These are phyloP conservation scores for human DNA, from an alignment of 2,113 vertebrate species.

Conservation along the genomic window DNA sequence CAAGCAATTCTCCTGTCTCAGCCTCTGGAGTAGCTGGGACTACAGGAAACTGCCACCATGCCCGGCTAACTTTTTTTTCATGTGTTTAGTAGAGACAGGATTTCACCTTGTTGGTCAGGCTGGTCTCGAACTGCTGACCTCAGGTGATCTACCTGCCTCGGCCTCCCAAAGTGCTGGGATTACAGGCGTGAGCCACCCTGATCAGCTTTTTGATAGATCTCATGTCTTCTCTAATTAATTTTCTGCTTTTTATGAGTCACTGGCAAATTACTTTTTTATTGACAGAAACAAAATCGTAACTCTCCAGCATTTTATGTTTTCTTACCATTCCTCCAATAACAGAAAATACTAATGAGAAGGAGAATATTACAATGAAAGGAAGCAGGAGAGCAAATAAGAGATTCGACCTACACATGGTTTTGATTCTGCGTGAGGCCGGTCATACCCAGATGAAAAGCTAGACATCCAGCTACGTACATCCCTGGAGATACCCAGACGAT, in stretches of 20 bases:
- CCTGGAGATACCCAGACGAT: neutral
- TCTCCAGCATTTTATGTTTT: neutral
- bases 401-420: neutral
- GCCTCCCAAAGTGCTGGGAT: too few species aligned
- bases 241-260: neutral
- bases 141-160: too few species aligned
- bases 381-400: neutral
- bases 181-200: too few species aligned
- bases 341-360: neutral
- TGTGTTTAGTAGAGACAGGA: too few species aligned
- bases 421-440: rapidly evolving
- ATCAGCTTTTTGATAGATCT: neutral
- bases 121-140: too few species aligned
- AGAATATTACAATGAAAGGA: neutral
- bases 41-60: too few species aligned
- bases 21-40: too few species aligned
- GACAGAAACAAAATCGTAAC: neutral
- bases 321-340: neutral
- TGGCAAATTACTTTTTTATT: neutral
- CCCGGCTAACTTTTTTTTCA: too few species aligned
- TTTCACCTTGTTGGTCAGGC: too few species aligned
- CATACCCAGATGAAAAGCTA: neutral
- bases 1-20: too few species aligned
- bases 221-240: neutral
- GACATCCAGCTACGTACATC: neutral